Conservation (phyloP, 2,113 vertebrate genomes). For the Alaudala cheleensis region DNA sequence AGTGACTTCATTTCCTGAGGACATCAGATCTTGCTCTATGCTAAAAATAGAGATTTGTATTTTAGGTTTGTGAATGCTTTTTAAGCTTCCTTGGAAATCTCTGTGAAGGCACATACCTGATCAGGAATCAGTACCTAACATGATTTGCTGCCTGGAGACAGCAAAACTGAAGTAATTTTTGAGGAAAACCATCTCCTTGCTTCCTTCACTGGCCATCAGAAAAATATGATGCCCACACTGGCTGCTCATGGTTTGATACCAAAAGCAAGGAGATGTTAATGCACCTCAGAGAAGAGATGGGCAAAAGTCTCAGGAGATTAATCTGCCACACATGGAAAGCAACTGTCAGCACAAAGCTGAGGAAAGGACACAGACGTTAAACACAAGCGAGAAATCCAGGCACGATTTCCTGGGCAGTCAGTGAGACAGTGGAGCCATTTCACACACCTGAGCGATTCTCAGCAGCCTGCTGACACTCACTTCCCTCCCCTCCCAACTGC, state of each 20-base stretch:
- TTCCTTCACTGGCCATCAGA: background rate
- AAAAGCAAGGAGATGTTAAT: background rate
- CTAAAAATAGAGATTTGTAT: slow-evolving; percentile 37
- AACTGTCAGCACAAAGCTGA: background rate
- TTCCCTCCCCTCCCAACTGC: background rate
- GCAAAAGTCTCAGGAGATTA: background rate
- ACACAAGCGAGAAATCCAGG: background rate
- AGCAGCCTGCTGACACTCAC: slow-evolving; percentile 13
- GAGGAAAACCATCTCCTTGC: background rate
- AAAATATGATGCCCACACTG: background rate
- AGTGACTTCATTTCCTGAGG: slow-evolving; percentile 65
- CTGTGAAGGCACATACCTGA: background rate
- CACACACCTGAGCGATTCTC: slow-evolving; percentile 36
- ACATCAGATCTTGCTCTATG: slow-evolving; percentile 49
- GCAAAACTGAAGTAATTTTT: background rate
- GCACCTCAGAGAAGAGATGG: background rate
- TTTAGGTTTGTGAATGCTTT: background rate
- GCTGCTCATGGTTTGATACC: background rate
- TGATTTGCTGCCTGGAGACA: background rate
- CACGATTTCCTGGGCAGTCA: background rate
- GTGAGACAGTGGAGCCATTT: background rate
- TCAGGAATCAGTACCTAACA: background rate
- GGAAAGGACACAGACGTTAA: background rate
- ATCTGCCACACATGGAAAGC: background rate
- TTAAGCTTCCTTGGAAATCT: background rate